phyloP scores from a whole-genome alignment of 2,113 vertebrate genomes.

The Dolichallabes microphthalmus region DNA sequence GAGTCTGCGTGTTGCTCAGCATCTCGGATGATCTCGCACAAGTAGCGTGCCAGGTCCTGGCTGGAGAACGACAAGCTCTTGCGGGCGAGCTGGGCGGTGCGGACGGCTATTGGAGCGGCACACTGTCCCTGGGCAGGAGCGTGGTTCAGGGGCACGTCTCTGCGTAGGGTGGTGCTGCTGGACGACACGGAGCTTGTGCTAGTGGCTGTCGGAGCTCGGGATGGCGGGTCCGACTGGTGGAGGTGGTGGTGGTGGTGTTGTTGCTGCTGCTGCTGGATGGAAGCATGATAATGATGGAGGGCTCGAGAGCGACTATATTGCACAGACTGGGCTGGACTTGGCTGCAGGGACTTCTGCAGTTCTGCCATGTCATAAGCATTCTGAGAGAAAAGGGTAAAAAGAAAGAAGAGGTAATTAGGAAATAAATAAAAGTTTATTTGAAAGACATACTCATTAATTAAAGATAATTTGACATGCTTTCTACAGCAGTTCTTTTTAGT shows the following conservation, averaged over 20 bases:
- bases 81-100: slow-evolving; percentile 58
- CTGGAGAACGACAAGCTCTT: slow-evolving; percentile 70
- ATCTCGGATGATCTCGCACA: slow-evolving; percentile 74
- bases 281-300: slow-evolving; percentile 63
- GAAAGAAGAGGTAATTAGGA: slow-evolving; percentile 55
- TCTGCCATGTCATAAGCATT: slow-evolving; percentile 85
- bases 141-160: slow-evolving; percentile 70
- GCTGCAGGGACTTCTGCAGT: slow-evolving; percentile 83
- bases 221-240: slow-evolving; percentile 60
- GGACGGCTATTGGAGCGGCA: neutral
- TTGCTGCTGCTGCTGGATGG: slow-evolving; percentile 59
- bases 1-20: slow-evolving; percentile 70
- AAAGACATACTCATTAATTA: slow-evolving; percentile 15
- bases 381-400: slow-evolving; percentile 59
- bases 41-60: slow-evolving; percentile 72
- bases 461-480: neutral
- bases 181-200: slow-evolving; percentile 47
- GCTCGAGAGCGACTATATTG: slow-evolving; percentile 70
- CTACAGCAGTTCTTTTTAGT: neutral
- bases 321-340: slow-evolving; percentile 75
- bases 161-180: slow-evolving; percentile 61
- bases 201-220: slow-evolving; percentile 53
- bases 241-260: slow-evolving; percentile 48
- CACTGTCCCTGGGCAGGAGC: slow-evolving; percentile 69
- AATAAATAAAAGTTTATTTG: slow-evolving; percentile 13